Evolutionary conservation across 2,797 vertebrate species (phyloP).

Genomic region (Avahi laniger): DNA sequence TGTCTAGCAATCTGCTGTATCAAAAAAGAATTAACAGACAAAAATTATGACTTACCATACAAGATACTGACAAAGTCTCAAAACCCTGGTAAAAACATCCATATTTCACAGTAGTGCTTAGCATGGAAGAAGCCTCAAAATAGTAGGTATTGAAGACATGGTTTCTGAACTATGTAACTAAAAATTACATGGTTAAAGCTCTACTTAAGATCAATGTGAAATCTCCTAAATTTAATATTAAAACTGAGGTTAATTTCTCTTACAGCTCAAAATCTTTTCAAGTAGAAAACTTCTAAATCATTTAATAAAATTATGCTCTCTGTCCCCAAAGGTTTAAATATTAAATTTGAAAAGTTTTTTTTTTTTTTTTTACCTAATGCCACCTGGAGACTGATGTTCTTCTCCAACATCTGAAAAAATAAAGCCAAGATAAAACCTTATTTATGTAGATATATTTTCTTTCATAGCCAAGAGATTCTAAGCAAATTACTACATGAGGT

Average conservation of each 20-base stretch:
- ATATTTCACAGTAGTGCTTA: background rate
- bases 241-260: slow-evolving; percentile 17
- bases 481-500: background rate
- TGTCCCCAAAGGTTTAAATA: background rate
- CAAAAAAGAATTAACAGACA: background rate
- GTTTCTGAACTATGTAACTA: background rate
- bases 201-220: background rate
- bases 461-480: background rate
- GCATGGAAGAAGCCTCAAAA: background rate
- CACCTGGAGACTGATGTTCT: slow-evolving; percentile 83
- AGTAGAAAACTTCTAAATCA: background rate
- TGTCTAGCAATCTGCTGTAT: background rate
- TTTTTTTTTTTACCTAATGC: slow-evolving; percentile 82
- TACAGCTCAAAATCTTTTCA: background rate
- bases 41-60: background rate
- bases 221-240: background rate
- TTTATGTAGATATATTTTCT: background rate
- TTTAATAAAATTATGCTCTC: background rate
- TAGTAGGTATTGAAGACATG: background rate
- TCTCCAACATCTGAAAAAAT: slow-evolving; percentile 83
- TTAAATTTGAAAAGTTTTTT: slow-evolving; percentile 27
- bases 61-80: background rate
- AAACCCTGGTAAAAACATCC: background rate
- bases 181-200: background rate
- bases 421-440: slow-evolving; percentile 33